Percentiles rank a stretch among this genome's conserved stretches.
Conservation (phyloP, 2,888 invertebrate genomes). For the Brachypalpus laphriformis region DNA sequence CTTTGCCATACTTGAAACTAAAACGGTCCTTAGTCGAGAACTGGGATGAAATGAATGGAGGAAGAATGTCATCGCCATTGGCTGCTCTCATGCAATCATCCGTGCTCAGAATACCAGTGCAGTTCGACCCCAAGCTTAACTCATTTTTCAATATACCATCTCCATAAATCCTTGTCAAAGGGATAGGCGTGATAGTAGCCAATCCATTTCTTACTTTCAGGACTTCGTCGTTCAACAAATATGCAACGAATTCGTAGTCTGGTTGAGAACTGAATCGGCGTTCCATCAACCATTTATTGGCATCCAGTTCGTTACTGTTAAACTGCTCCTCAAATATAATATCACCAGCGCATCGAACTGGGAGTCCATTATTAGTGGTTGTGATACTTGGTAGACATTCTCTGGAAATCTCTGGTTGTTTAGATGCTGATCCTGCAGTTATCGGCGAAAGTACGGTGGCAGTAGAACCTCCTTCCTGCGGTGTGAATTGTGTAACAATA, state of each 20-base stretch:
- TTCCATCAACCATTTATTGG: slow-evolving; percentile 78
- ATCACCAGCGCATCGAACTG: slow-evolving; percentile 77
- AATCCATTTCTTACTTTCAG: slow-evolving; percentile 76
- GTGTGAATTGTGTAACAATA: slow-evolving; percentile 76
- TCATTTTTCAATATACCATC: slow-evolving; percentile 46
- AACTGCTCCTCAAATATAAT: slow-evolving; percentile 80
- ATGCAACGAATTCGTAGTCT: slow-evolving; percentile 79
- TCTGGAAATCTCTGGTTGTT: not conserved
- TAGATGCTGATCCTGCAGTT: not conserved
- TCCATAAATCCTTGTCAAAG: slow-evolving; percentile 56
- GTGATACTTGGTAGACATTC: slow-evolving; percentile 16
- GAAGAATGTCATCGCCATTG: slow-evolving; percentile 83
- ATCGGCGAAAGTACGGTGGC: not conserved
- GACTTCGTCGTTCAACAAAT: slow-evolving; percentile 75
- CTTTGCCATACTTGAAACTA: slow-evolving; percentile 87
- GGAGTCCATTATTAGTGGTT: slow-evolving; percentile 74
- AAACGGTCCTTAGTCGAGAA: slow-evolving; percentile 86
- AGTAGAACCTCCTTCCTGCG: not conserved
- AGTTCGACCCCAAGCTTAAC: slow-evolving; percentile 77
- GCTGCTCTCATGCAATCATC: slow-evolving; percentile 78
- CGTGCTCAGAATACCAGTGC: slow-evolving; percentile 78
- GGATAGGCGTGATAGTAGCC: slow-evolving; percentile 76
- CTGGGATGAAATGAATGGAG: slow-evolving; percentile 87
- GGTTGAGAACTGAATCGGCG: slow-evolving; percentile 79
- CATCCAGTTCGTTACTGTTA: slow-evolving; percentile 75